Conservation (phyloP, 2,797 vertebrate species). For the Hoplostethus mediterraneus region DNA sequence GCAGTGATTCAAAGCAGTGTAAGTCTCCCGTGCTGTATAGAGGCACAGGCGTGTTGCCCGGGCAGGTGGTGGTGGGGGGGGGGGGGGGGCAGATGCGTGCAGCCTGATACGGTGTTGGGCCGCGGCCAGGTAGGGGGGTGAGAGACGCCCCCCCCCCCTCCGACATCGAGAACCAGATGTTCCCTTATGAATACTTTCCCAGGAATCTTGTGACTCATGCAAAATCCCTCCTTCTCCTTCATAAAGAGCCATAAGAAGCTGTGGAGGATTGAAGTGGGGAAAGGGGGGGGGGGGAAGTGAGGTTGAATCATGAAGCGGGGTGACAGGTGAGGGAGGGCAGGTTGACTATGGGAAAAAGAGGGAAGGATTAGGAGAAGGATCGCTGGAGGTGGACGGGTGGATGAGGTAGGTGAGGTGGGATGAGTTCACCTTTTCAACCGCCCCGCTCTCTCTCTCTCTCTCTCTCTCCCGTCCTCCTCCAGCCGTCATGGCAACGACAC, state of each 20-base stretch:
- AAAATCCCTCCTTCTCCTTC: conserved; percentile 38
- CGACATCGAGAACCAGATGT: conserved; percentile 75
- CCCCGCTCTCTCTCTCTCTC: neutral
- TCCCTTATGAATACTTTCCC: conserved; percentile 61
- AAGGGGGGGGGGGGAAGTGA: neutral
- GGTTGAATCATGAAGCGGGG: conserved; percentile 41
- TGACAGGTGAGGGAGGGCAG: conserved; percentile 39
- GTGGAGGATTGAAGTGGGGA: conserved; percentile 17
- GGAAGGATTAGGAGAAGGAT: conserved; percentile 47
- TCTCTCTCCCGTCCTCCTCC: conserved; percentile 16
- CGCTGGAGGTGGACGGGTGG: conserved; percentile 8
- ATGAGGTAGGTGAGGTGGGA: neutral
- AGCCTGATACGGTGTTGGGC: conserved; percentile 38
- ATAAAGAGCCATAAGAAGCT: conserved; percentile 28
- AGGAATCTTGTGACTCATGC: conserved; percentile 77
- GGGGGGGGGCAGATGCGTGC: conserved; percentile 23
- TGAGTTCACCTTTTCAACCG: conserved; percentile 14
- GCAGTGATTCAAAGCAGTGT: too few species aligned
- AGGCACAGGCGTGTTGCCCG: conserved; percentile 4
- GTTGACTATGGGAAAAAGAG: neutral
- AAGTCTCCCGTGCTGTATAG: neutral
- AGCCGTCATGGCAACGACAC: conserved; percentile 36
- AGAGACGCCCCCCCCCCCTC: conserved; percentile 36
- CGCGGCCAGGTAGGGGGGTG: conserved; percentile 54
- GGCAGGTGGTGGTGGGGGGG: conserved; percentile 27